Evolutionary conservation across 1,140 invertebrate species (phyloP).

Genomic region (Caerostris extrusa): DNA sequence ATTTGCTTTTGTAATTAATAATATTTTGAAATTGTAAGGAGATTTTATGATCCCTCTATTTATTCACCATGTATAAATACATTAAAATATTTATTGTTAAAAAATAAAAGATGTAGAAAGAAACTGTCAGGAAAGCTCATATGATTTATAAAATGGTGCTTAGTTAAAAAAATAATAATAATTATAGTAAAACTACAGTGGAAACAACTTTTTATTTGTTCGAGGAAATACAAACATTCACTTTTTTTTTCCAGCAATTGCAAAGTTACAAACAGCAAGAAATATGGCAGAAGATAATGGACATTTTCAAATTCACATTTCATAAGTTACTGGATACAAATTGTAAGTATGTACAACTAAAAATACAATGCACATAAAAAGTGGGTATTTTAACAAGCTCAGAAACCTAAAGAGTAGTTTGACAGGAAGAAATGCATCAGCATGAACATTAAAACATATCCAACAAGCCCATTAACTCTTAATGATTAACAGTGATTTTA

Average conservation of each 20-base stretch:
- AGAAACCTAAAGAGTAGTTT: slow-evolving; percentile 53
- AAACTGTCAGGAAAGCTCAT: too few relatives aligned
- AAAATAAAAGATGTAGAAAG: too few relatives aligned
- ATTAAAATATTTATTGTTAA: too few relatives aligned
- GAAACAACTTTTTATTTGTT: slow-evolving; percentile 70
- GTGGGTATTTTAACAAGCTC: slow-evolving; percentile 59
- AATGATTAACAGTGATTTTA: neutral
- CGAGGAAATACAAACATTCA: slow-evolving; percentile 51
- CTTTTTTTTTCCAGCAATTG: slow-evolving; percentile 21
- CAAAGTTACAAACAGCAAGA: slow-evolving; percentile 69
- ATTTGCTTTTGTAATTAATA: too few relatives aligned
- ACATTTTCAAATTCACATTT: slow-evolving; percentile 60
- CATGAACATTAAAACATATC: neutral
- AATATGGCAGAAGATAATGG: slow-evolving; percentile 69
- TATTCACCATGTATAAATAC: too few relatives aligned
- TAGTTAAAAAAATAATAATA: too few relatives aligned
- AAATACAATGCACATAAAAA: slow-evolving; percentile 64
- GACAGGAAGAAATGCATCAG: neutral
- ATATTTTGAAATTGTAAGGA: too few relatives aligned
- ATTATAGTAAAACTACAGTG: neutral
- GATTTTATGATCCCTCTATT: too few relatives aligned
- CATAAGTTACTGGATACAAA: slow-evolving; percentile 71
- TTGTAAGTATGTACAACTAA: slow-evolving; percentile 73
- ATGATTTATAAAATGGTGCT: too few relatives aligned
- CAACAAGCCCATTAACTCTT: slow-evolving; percentile 18